Conservation (phyloP, 64 coral and sea anemone genomes). For the Montipora cactus region DNA sequence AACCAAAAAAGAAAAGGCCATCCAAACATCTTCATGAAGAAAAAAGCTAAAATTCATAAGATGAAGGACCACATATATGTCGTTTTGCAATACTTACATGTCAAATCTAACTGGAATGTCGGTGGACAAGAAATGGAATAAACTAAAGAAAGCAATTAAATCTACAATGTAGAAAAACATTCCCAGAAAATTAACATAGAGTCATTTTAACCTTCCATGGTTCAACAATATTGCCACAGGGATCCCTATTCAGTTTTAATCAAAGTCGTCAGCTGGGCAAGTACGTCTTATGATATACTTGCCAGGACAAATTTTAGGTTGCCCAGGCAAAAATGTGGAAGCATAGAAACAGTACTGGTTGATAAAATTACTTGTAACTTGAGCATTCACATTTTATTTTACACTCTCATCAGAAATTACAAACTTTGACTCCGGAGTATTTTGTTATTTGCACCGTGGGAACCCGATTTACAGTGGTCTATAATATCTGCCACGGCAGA, state of each 20-base stretch:
- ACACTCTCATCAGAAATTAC: too few relatives aligned
- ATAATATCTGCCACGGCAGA: too few relatives aligned
- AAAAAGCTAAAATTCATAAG: constrained; percentile 69
- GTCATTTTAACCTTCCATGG: constrained; percentile 67
- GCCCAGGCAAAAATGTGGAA: too few relatives aligned
- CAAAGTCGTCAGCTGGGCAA: too few relatives aligned
- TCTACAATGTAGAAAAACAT: constrained; percentile 58
- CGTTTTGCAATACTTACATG: constrained; percentile 58
- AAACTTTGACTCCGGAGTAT: too few relatives aligned
- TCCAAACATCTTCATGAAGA: constrained; percentile 72
- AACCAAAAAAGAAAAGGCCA: constrained; percentile 43
- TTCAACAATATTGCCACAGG: constrained; percentile 48
- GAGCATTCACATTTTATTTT: too few relatives aligned
- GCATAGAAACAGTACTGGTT: too few relatives aligned
- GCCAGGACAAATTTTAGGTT: too few relatives aligned
- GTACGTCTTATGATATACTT: too few relatives aligned
- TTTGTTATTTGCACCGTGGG: too few relatives aligned
- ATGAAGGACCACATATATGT: constrained; percentile 64
- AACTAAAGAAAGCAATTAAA: constrained; percentile 62
- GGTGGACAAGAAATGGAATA: constrained; percentile 66
- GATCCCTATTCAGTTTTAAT: neutral
- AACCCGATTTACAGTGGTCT: too few relatives aligned
- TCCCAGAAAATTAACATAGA: constrained; percentile 63
- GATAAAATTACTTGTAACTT: too few relatives aligned
- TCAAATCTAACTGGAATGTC: constrained; percentile 47